These are phyloP conservation scores for Lingula anatina DNA, from an alignment of 2,888 invertebrate genomes.

Conservation along the genomic window DNA sequence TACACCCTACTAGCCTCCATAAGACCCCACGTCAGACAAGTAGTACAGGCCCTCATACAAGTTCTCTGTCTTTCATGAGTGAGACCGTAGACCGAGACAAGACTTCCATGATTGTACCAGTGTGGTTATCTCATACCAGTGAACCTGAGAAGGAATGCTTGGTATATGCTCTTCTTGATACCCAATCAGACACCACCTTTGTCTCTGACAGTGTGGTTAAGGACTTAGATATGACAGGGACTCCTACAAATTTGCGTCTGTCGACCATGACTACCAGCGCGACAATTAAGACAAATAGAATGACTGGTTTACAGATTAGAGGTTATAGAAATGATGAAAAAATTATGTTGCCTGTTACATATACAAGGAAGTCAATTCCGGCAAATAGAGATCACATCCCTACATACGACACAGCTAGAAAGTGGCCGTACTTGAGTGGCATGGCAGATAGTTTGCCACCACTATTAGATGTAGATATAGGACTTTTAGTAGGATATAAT, in stretches of 20 bases:
- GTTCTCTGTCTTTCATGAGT: neutral
- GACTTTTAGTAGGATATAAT: slow-evolving; percentile 17
- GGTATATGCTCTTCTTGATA: slow-evolving; percentile 18
- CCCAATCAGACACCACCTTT: slow-evolving; percentile 17
- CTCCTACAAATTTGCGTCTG: slow-evolving; percentile 6
- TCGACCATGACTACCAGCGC: slow-evolving; percentile 13
- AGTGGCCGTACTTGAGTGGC: slow-evolving; percentile 13
- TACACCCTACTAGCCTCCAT: slow-evolving; percentile 9
- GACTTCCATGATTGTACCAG: slow-evolving; percentile 6
- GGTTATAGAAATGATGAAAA: slow-evolving; percentile 3
- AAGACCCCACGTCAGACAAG: neutral
- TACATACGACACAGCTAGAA: slow-evolving; percentile 11
- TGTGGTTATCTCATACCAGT: slow-evolving; percentile 10
- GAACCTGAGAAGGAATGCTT: slow-evolving; percentile 10
- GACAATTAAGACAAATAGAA: slow-evolving; percentile 1
- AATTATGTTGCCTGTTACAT: slow-evolving; percentile 14
- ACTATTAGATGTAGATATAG: slow-evolving; percentile 12
- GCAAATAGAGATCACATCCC: slow-evolving; percentile 17
- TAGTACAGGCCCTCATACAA: neutral
- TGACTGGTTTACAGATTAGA: slow-evolving; percentile 10
- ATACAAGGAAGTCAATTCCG: slow-evolving; percentile 13
- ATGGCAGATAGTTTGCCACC: slow-evolving; percentile 11
- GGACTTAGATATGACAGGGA: slow-evolving; percentile 6
- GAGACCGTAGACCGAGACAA: neutral
- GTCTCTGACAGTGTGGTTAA: slow-evolving; percentile 9